Conservation (phyloP, 1,140 invertebrate genomes). For the Tribolium madens region DNA sequence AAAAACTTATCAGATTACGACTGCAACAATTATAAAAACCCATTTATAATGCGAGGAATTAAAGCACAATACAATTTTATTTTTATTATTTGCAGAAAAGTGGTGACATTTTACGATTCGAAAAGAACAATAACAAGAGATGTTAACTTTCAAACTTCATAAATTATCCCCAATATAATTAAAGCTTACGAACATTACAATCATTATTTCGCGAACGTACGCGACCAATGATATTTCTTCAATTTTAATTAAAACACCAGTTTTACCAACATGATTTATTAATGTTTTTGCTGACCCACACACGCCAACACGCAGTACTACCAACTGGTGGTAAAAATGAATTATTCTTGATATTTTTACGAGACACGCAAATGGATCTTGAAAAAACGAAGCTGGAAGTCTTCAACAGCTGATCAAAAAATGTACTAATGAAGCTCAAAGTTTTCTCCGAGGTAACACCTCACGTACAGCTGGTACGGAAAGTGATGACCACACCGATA, state of each 20-base stretch:
- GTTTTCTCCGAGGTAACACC: too few relatives aligned
- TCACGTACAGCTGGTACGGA: too few relatives aligned
- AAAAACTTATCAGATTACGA: conserved; percentile 1
- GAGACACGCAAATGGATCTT: conserved; percentile 17
- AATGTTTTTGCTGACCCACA: conserved; percentile 31
- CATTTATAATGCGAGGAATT: conserved; percentile 6
- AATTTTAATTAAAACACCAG: conserved; percentile 37
- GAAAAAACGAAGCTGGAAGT: neutral
- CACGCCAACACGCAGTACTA: conserved; percentile 33
- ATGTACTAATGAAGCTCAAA: too few relatives aligned
- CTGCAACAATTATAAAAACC: neutral
- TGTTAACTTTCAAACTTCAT: conserved; percentile 34
- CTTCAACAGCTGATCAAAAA: too few relatives aligned
- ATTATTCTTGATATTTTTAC: conserved; percentile 26
- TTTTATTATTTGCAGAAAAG: conserved; percentile 18
- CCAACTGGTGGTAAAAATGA: conserved; percentile 37
- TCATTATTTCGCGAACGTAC: conserved; percentile 25
- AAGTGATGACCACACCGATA: too few relatives aligned
- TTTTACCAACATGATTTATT: conserved; percentile 37
- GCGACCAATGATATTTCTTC: conserved; percentile 38
- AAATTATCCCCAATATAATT: conserved; percentile 31
- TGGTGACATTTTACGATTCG: conserved; percentile 26
- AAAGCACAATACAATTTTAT: conserved; percentile 25
- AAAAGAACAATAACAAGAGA: conserved; percentile 26
- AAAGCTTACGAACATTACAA: conserved; percentile 27